Conservation (phyloP, 2,888 invertebrate species). For the Entomobrya proxima region DNA sequence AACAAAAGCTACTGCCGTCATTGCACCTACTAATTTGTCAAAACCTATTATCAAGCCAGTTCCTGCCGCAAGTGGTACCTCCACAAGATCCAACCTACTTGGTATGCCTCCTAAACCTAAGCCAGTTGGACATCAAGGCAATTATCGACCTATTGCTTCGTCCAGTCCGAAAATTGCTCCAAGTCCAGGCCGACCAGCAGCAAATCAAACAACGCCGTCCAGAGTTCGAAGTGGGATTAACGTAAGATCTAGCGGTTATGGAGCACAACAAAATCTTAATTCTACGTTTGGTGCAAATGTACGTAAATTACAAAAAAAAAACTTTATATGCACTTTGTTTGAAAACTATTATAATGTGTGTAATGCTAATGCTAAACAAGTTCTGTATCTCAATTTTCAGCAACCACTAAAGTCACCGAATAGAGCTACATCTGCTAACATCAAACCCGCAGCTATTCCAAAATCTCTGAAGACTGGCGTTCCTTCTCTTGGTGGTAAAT, state of each 20-base stretch:
- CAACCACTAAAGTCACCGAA: slow-evolving; percentile 39
- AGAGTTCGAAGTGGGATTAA: slow-evolving; percentile 47
- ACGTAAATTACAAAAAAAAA: neutral
- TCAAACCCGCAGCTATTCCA: slow-evolving; percentile 25
- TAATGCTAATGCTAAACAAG: neutral
- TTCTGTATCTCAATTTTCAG: slow-evolving; percentile 10
- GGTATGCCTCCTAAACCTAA: neutral
- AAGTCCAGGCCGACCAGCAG: neutral
- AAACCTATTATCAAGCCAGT: slow-evolving; percentile 1
- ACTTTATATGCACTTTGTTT: neutral
- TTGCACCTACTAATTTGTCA: slow-evolving; percentile 26
- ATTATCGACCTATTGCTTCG: slow-evolving; percentile 55
- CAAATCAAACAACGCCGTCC: slow-evolving; percentile 53
- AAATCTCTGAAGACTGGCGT: slow-evolving; percentile 35
- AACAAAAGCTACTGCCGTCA: slow-evolving; percentile 30
- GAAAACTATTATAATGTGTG: neutral
- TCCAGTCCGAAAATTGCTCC: slow-evolving; percentile 62
- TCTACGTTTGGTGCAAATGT: slow-evolving; percentile 39
- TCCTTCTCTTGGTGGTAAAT: neutral
- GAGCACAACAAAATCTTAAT: slow-evolving; percentile 48
- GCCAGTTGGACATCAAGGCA: slow-evolving; percentile 33
- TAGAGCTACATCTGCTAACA: neutral
- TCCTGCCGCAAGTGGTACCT: neutral
- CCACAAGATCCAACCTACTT: neutral
- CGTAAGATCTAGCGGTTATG: slow-evolving; percentile 69